Conservation (phyloP, 2,888 invertebrate species). For the Melikaiella ostensackeni region DNA sequence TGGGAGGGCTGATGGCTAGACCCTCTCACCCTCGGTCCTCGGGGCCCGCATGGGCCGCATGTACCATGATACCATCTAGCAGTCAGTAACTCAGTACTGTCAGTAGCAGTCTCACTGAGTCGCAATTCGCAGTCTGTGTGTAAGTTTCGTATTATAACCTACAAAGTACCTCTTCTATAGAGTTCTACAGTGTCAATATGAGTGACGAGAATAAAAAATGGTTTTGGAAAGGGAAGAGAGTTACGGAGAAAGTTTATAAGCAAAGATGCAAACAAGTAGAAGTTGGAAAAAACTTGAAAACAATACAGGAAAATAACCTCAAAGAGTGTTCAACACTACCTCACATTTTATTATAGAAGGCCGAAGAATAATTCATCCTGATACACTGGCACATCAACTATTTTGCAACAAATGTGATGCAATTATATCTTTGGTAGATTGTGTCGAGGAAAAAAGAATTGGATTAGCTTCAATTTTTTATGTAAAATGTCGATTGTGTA, state of each 20-base stretch:
- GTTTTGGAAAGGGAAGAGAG: slow-evolving; percentile 25
- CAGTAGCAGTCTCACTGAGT: too few species aligned
- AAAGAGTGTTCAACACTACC: slow-evolving; percentile 9
- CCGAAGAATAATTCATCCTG: slow-evolving; percentile 34
- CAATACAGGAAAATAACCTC: slow-evolving; percentile 15
- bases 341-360: slow-evolving; percentile 8
- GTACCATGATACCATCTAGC: too few species aligned
- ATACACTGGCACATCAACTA: slow-evolving; percentile 21
- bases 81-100: too few species aligned
- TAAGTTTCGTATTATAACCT: background rate
- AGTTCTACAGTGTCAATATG: background rate
- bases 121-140: too few species aligned
- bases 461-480: too few species aligned
- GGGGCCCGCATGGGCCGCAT: too few species aligned
- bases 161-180: background rate
- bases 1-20: too few species aligned
- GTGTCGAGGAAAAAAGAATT: too few species aligned
- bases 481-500: too few species aligned
- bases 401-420: background rate
- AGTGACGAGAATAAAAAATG: background rate
- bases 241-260: slow-evolving; percentile 39
- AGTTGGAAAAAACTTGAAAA: slow-evolving; percentile 26
- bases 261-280: slow-evolving; percentile 18
- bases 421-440: too few species aligned
- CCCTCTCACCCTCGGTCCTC: too few species aligned